phyloP scores from a whole-genome alignment of 2,797 vertebrate species.

The Orestias chungarensis region DNA sequence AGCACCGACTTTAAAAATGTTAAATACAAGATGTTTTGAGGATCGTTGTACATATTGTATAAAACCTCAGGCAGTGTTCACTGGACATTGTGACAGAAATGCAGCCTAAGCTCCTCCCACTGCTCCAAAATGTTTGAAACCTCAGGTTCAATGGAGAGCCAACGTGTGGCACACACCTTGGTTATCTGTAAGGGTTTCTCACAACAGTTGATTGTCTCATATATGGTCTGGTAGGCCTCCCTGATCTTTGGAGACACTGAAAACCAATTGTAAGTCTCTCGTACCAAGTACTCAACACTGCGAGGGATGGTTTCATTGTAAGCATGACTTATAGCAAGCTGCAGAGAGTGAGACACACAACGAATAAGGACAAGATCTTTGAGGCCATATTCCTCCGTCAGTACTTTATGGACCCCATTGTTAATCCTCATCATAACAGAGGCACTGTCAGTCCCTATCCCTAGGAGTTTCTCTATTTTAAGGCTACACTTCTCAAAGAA shows the following conservation, averaged over 20 bases:
- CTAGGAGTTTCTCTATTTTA: constrained; percentile 34
- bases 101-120: constrained; percentile 23
- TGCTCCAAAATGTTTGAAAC: constrained; percentile 40
- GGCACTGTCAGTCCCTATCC: constrained; percentile 45
- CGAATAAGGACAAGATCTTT: neutral
- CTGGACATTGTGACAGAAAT: constrained; percentile 10
- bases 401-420: constrained; percentile 41
- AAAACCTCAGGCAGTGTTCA: constrained; percentile 34
- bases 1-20: neutral
- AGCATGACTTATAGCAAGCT: too few relatives aligned
- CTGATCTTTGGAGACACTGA: constrained; percentile 35
- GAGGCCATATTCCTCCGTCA: constrained; percentile 25
- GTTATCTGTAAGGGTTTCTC: constrained; percentile 26
- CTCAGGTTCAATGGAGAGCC: constrained; percentile 33
- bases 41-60: constrained; percentile 34
- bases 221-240: constrained; percentile 30
- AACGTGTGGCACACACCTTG: constrained; percentile 26
- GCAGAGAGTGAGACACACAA: too few relatives aligned
- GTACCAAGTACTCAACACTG: constrained; percentile 27
- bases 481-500: constrained; percentile 12
- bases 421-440: constrained; percentile 44
- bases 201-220: constrained; percentile 41
- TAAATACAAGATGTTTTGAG: constrained; percentile 32
- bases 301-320: neutral
- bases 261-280: constrained; percentile 47